phyloP scores from a whole-genome alignment of 2,888 invertebrate species.

The Eupithecia pulchellata region DNA sequence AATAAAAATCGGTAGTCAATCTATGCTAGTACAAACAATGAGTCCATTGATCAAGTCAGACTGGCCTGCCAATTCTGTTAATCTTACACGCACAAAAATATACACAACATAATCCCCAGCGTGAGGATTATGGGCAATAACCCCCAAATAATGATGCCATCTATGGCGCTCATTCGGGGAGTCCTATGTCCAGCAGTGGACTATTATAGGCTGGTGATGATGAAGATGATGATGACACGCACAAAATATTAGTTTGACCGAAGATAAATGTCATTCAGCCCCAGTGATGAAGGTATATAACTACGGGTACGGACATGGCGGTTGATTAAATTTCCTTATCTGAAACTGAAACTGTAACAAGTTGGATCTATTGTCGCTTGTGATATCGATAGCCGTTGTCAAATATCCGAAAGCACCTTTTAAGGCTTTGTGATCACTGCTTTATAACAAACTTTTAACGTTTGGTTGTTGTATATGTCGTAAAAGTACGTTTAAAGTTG shows the following conservation, averaged over 20 bases:
- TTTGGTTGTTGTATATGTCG: too few relatives aligned
- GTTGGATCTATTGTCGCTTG: neutral
- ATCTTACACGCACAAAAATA: neutral
- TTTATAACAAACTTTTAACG: neutral
- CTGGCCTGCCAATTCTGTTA: neutral
- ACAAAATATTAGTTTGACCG: neutral
- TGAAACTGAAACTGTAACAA: too few relatives aligned
- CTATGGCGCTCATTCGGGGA: too few relatives aligned
- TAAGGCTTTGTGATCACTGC: neutral
- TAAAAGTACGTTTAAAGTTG: too few relatives aligned
- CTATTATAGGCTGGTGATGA: too few relatives aligned
- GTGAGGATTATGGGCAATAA: too few relatives aligned
- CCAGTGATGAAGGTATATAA: neutral
- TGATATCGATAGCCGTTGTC: neutral
- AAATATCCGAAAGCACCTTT: neutral
- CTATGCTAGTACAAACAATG: neutral
- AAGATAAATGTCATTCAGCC: neutral
- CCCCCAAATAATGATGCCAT: too few relatives aligned
- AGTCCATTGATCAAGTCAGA: neutral
- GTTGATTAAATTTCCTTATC: neutral
- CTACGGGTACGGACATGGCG: neutral
- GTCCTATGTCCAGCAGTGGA: too few relatives aligned
- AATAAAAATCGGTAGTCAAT: neutral
- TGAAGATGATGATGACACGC: too few relatives aligned
- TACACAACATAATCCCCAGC: neutral